Conservation (phyloP, 2,113 vertebrate genomes). For the Podarcis muralis region DNA sequence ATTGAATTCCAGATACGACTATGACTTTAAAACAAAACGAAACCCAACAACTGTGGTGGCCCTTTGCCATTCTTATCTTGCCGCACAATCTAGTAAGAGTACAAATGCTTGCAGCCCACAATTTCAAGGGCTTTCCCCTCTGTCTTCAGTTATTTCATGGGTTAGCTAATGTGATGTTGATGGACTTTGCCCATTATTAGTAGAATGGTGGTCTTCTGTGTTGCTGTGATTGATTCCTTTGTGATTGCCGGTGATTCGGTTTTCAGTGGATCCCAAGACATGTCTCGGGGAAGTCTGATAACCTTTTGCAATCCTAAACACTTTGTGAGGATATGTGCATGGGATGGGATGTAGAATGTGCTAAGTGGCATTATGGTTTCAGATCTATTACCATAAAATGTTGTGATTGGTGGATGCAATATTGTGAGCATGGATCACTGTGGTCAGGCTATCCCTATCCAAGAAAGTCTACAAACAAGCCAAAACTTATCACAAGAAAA, state of each 20-base stretch:
- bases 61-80: not conserved
- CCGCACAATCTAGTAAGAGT: not conserved
- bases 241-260: too few species aligned
- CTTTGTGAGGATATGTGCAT: not conserved
- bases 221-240: not conserved
- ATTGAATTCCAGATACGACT: conserved; percentile 47
- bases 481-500: too few species aligned
- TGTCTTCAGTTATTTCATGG: not conserved
- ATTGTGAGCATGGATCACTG: too few species aligned
- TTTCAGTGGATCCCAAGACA: not conserved
- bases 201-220: not conserved
- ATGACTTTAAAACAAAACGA: not conserved
- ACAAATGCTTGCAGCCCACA: not conserved
- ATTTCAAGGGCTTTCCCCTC: not conserved
- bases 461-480: too few species aligned
- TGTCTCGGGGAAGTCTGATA: not conserved
- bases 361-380: not conserved
- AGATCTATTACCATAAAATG: not conserved
- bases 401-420: not conserved
- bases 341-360: not conserved
- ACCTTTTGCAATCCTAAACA: not conserved
- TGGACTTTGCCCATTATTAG: not conserved
- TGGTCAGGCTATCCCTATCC: too few species aligned
- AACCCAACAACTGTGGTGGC: conserved; percentile 16
- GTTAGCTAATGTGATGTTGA: not conserved